Percentiles rank a stretch among this genome's conserved stretches.
Conservation (phyloP, 2,888 invertebrate genomes). For the Aleiodes leptofemur region DNA sequence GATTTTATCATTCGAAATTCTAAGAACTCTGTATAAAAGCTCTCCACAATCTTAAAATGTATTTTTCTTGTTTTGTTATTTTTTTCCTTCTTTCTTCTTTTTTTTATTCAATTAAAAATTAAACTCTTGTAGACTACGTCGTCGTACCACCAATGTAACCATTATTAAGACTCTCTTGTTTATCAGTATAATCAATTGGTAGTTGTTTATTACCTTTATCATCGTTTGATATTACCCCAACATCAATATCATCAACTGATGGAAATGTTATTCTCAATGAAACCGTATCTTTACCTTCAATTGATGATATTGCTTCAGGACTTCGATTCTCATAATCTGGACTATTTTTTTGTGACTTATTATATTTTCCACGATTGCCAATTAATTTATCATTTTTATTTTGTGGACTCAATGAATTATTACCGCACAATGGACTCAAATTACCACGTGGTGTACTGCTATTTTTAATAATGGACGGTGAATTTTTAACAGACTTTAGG, state of each 20-base stretch:
- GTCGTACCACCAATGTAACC: slow-evolving; percentile 70
- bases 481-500: slow-evolving; percentile 67
- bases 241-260: slow-evolving; percentile 64
- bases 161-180: slow-evolving; percentile 68
- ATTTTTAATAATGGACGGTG: slow-evolving; percentile 66
- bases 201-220: slow-evolving; percentile 57
- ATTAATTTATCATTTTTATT: slow-evolving; percentile 51
- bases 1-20: slow-evolving; percentile 27
- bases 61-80: neutral
- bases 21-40: slow-evolving; percentile 25
- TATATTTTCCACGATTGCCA: slow-evolving; percentile 43
- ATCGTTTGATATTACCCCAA: slow-evolving; percentile 55
- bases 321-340: slow-evolving; percentile 71
- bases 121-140: slow-evolving; percentile 62
- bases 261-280: slow-evolving; percentile 64
- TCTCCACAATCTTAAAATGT: slow-evolving; percentile 18
- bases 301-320: slow-evolving; percentile 61
- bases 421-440: slow-evolving; percentile 64
- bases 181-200: slow-evolving; percentile 61
- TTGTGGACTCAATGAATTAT: slow-evolving; percentile 67
- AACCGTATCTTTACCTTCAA: slow-evolving; percentile 58
- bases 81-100: too few species aligned
- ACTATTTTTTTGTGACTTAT: slow-evolving; percentile 55
- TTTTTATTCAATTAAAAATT: neutral
- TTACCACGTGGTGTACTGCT: slow-evolving; percentile 63